phyloP scores from a whole-genome alignment of 2,113 vertebrate species.

The Tiliqua scincoides region DNA sequence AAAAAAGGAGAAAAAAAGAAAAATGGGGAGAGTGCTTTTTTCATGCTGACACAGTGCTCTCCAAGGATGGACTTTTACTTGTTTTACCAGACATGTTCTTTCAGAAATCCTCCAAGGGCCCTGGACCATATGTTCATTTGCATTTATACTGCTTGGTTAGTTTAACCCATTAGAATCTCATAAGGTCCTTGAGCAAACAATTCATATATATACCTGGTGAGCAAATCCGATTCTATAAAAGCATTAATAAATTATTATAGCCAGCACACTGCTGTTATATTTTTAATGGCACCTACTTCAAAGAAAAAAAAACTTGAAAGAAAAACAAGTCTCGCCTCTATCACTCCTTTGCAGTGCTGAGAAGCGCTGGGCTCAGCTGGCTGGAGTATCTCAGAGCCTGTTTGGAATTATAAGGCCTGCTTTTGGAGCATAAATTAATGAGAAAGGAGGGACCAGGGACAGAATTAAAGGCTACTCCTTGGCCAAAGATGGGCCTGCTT shows the following conservation, averaged over 20 bases:
- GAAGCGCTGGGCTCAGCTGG: background rate
- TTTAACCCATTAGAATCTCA: conserved; percentile 69
- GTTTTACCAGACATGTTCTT: conserved; percentile 72
- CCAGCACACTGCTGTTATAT: conserved; percentile 20
- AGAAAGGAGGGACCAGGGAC: background rate
- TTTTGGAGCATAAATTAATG: background rate
- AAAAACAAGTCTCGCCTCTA: conserved; percentile 33
- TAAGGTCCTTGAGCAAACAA: conserved; percentile 54
- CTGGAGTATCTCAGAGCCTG: too few relatives aligned
- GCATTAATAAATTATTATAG: conserved; percentile 32
- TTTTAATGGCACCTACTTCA: background rate
- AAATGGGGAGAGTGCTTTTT: conserved; percentile 36
- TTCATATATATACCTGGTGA: conserved; percentile 31
- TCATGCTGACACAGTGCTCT: conserved; percentile 64
- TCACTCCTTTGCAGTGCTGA: background rate
- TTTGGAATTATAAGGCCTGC: background rate
- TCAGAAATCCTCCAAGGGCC: conserved; percentile 70
- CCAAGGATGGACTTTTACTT: conserved; percentile 66
- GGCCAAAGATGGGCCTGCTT: too few relatives aligned
- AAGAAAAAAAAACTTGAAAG: conserved; percentile 35
- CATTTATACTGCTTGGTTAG: conserved; percentile 65
- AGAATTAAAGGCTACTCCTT: background rate
- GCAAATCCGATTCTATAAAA: conserved; percentile 54
- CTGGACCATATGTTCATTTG: conserved; percentile 74
- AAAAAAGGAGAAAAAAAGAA: conserved; percentile 20